Evolutionary conservation across 2,113 vertebrate species (phyloP).

Genomic region (Catagonus wagneri): DNA sequence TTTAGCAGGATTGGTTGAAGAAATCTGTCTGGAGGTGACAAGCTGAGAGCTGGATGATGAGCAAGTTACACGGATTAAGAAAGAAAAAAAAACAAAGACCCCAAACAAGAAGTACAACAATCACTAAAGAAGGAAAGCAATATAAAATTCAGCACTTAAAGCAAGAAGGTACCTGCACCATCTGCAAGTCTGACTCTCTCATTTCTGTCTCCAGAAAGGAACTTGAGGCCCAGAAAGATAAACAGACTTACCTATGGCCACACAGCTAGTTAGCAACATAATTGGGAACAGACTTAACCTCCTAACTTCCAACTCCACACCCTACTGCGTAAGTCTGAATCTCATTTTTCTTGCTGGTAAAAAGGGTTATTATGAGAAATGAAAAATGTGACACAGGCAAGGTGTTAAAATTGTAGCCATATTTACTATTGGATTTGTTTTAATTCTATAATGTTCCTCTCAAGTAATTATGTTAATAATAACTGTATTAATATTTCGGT

Average conservation of each 20-base stretch:
- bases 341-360: not conserved
- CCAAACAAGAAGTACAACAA: not conserved
- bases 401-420: not conserved
- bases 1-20: not conserved
- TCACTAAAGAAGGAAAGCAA: not conserved
- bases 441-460: not conserved
- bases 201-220: not conserved
- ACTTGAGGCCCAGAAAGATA: not conserved
- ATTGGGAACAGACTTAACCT: not conserved
- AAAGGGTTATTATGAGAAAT: not conserved
- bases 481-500: not conserved
- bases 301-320: not conserved
- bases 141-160: not conserved
- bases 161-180: not conserved
- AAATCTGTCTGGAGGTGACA: not conserved
- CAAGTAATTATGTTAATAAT: constrained; percentile 1
- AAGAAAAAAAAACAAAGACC: not conserved
- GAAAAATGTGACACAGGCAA: constrained; percentile 8
- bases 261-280: not conserved
- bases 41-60: not conserved
- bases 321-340: not conserved
- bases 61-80: not conserved
- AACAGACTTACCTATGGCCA: not conserved
- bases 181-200: not conserved
- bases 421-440: not conserved